Evolutionary conservation across 1,140 invertebrate species (phyloP).

Genomic region (Bicyclus anynana): DNA sequence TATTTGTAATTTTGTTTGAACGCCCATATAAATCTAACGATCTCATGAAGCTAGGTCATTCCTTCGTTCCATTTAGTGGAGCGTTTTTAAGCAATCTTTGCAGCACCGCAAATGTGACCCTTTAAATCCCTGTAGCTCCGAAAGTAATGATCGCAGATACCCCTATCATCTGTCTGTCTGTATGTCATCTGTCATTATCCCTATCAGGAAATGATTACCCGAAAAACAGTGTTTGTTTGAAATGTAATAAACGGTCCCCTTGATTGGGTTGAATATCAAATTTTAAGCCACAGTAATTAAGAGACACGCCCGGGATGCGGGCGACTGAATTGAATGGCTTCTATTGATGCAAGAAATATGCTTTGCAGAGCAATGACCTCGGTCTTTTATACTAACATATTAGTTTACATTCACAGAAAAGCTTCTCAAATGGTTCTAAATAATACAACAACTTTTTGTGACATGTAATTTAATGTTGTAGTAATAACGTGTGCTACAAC

Average conservation of each 20-base stretch:
- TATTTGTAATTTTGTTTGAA: too few relatives aligned
- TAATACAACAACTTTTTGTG: neutral
- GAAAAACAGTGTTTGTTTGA: neutral
- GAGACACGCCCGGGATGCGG: constrained; percentile 41
- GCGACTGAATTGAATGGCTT: constrained; percentile 41
- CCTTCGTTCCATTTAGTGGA: too few relatives aligned
- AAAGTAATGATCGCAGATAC: too few relatives aligned
- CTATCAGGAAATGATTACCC: neutral
- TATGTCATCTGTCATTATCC: too few relatives aligned
- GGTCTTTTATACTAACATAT: constrained; percentile 12
- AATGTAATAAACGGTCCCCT: neutral
- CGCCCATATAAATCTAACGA: too few relatives aligned
- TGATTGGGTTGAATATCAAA: constrained; percentile 22
- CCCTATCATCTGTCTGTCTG: too few relatives aligned
- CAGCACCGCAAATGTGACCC: too few relatives aligned
- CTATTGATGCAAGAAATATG: constrained; percentile 40
- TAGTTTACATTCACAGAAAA: constrained; percentile 1
- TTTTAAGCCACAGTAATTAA: constrained; percentile 55
- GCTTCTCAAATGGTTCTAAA: neutral
- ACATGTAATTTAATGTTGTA: too few relatives aligned
- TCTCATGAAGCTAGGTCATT: too few relatives aligned
- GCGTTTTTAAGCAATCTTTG: too few relatives aligned
- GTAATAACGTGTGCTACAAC: too few relatives aligned
- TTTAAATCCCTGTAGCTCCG: too few relatives aligned
- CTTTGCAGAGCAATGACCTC: constrained; percentile 34